Conservation (phyloP, 2,888 invertebrate species). For the Cordylochernes scorpioides region DNA sequence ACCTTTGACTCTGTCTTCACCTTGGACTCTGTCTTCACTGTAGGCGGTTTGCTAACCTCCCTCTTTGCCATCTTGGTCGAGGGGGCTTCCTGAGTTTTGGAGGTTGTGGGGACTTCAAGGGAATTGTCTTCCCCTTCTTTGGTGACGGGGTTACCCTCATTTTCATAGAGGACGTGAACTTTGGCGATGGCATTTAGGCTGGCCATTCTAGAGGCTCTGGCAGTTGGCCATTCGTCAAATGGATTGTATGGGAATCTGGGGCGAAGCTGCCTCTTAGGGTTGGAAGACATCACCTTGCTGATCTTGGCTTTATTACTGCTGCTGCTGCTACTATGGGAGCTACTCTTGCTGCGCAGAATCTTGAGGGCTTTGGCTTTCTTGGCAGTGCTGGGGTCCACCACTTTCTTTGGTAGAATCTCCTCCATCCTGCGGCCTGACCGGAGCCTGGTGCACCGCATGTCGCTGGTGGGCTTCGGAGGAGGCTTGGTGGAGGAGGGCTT, state of each 20-base stretch:
- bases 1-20: background rate
- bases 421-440: no score
- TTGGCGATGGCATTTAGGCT: conserved; percentile 65
- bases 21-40: background rate
- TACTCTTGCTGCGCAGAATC: no score
- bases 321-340: no score
- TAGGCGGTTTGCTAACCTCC: conserved; percentile 2
- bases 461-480: no score
- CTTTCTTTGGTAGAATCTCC: no score
- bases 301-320: no score
- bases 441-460: no score
- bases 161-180: conserved; percentile 69
- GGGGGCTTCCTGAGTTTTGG: conserved; percentile 46
- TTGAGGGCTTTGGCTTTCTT: no score
- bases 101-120: conserved; percentile 69
- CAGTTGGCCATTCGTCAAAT: conserved; percentile 9
- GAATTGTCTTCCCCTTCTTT: conserved; percentile 6
- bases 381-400: no score
- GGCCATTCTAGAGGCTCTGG: conserved; percentile 35
- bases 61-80: conserved; percentile 6
- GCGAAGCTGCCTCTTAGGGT: conserved; percentile 5
- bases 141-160: conserved; percentile 30
- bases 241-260: conserved; percentile 10
- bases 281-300: no score
- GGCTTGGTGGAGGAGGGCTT: no score